A percentile compares a stretch with the other conserved stretches of the same genome.
phyloP scores from a whole-genome alignment of 1,140 invertebrate species.

The Phocides pigmalion region DNA sequence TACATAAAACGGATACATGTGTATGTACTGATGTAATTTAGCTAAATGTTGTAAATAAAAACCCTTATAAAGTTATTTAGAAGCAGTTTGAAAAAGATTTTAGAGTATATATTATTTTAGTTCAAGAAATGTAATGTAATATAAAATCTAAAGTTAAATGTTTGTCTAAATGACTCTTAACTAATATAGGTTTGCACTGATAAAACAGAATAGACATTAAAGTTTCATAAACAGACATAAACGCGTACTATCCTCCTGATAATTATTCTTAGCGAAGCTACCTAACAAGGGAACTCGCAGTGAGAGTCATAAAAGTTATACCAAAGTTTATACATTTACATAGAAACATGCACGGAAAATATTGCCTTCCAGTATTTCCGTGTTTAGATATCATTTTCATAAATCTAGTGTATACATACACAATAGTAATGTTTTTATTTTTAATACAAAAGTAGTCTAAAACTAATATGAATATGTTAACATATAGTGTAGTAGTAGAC shows the following conservation, averaged over 20 bases:
- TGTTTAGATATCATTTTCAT: slow-evolving; percentile 8
- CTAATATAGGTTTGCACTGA: slow-evolving; percentile 7
- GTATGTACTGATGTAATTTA: too few relatives aligned
- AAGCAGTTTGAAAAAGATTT: too few relatives aligned
- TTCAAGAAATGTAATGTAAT: too few relatives aligned
- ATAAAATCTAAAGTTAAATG: too few relatives aligned
- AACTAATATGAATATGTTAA: too few relatives aligned
- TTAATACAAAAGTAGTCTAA: too few relatives aligned
- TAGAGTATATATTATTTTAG: too few relatives aligned
- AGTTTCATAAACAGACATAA: slow-evolving; percentile 31
- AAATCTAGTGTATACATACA: not conserved
- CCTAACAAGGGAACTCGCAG: slow-evolving; percentile 38
- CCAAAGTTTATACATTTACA: slow-evolving; percentile 43
- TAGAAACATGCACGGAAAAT: slow-evolving; percentile 45
- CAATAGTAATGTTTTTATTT: not conserved
- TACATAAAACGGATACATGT: too few relatives aligned
- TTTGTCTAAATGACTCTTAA: not conserved
- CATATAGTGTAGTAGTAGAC: too few relatives aligned
- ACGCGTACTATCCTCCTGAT: slow-evolving; percentile 27
- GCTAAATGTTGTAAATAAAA: too few relatives aligned
- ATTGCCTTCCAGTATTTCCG: slow-evolving; percentile 14
- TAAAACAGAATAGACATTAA: slow-evolving; percentile 28
- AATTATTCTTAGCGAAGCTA: slow-evolving; percentile 33
- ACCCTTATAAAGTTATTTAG: too few relatives aligned
- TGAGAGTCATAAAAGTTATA: slow-evolving; percentile 45